A percentile compares a stretch with the other conserved stretches of the same genome.
Evolutionary conservation across 2,888 invertebrate species (phyloP).

Genomic region (Fragum whitleyi): DNA sequence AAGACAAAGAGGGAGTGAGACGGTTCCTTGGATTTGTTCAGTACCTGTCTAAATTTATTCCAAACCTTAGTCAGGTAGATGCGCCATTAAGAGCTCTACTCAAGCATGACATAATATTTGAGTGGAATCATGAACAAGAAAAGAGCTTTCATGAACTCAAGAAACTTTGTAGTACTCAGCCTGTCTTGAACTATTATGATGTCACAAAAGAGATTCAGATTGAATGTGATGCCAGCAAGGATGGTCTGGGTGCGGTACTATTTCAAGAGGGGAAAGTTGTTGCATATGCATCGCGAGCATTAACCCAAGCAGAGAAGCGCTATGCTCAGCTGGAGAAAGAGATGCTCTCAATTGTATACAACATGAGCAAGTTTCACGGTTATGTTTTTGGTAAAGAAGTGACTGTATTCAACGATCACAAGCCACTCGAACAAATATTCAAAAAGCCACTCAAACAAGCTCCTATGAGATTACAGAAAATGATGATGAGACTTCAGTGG

Average conservation of each 20-base stretch:
- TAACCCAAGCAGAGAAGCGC: conserved; percentile 58
- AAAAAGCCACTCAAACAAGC: conserved; percentile 41
- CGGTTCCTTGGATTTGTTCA: conserved; percentile 65
- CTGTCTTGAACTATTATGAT: conserved; percentile 59
- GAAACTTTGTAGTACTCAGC: conserved; percentile 50
- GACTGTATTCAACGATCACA: conserved; percentile 59
- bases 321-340: conserved; percentile 65
- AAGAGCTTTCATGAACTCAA: conserved; percentile 52
- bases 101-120: conserved; percentile 50
- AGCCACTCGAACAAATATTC: conserved; percentile 51
- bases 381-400: conserved; percentile 64
- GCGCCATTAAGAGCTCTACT: conserved; percentile 57
- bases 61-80: conserved; percentile 61
- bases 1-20: conserved; percentile 61
- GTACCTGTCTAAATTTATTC: conserved; percentile 63
- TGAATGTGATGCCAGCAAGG: conserved; percentile 63
- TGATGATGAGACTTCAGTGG: conserved; percentile 53
- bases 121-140: conserved; percentile 61
- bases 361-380: conserved; percentile 52
- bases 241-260: conserved; percentile 62
- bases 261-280: conserved; percentile 59
- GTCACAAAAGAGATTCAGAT: conserved; percentile 56
- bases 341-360: conserved; percentile 62
- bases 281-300: conserved; percentile 59
- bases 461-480: conserved; percentile 42